phyloP scores from a whole-genome alignment of 2,113 vertebrate species.

The Equus quagga region DNA sequence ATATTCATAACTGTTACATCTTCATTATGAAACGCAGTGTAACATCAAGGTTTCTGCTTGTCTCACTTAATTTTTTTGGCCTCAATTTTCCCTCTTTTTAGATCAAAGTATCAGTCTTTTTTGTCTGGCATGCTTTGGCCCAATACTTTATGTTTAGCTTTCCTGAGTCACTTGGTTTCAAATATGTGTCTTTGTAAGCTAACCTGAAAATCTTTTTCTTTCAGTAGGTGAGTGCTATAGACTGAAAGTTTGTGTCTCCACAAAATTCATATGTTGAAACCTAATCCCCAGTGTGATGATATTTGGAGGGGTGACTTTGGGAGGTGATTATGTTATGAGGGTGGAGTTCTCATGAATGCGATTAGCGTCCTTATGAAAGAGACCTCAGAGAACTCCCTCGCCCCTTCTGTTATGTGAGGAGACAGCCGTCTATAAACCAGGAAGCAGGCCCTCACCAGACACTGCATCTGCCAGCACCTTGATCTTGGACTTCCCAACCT shows the following conservation, averaged over 20 bases:
- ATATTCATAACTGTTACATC: neutral
- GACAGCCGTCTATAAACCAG: neutral
- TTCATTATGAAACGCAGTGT: neutral
- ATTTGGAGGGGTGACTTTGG: neutral
- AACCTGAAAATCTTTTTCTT: constrained; percentile 9
- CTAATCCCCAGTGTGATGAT: neutral
- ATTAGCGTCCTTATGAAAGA: neutral
- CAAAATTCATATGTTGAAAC: neutral
- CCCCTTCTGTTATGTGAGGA: neutral
- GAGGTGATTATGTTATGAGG: neutral
- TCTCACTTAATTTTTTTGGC: neutral
- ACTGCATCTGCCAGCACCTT: neutral
- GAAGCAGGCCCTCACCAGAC: neutral
- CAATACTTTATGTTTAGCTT: neutral
- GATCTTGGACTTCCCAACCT: neutral
- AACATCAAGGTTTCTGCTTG: neutral
- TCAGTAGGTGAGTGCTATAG: neutral
- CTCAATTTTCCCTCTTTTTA: neutral
- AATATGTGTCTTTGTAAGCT: neutral
- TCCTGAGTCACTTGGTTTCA: neutral
- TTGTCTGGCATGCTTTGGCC: neutral
- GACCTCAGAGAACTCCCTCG: neutral
- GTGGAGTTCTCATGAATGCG: neutral
- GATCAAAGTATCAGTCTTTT: neutral
- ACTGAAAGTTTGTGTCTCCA: neutral